phyloP scores from a whole-genome alignment of 2,888 invertebrate genomes.

The Eristalis pertinax region DNA sequence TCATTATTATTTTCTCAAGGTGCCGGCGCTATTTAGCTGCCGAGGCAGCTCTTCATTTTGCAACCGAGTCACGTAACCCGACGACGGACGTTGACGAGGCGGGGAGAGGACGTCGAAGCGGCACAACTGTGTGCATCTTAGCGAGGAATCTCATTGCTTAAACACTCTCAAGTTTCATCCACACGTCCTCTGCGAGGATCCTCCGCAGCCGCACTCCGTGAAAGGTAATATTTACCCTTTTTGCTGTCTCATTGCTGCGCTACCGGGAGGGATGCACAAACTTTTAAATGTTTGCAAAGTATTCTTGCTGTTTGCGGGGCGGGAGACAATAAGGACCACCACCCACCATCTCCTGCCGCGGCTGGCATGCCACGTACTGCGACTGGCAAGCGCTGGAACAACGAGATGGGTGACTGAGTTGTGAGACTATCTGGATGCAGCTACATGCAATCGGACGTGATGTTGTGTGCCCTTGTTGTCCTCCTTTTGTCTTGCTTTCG shows the following conservation, averaged over 20 bases:
- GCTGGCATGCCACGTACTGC: too few relatives aligned
- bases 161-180: slow-evolving; percentile 72
- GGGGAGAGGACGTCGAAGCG: background rate
- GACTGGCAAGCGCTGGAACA: slow-evolving; percentile 37
- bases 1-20: slow-evolving; percentile 68
- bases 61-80: slow-evolving; percentile 63
- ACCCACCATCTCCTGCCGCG: slow-evolving; percentile 25
- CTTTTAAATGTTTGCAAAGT: slow-evolving; percentile 67
- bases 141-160: slow-evolving; percentile 68
- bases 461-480: slow-evolving; percentile 11
- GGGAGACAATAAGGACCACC: slow-evolving; percentile 58
- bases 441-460: slow-evolving; percentile 49
- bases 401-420: slow-evolving; percentile 30
- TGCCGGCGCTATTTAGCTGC: slow-evolving; percentile 57
- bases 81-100: slow-evolving; percentile 51
- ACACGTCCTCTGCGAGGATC: slow-evolving; percentile 66
- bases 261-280: slow-evolving; percentile 48
- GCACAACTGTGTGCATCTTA: slow-evolving; percentile 65
- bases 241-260: slow-evolving; percentile 62
- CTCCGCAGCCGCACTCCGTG: slow-evolving; percentile 51
- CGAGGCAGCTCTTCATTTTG: slow-evolving; percentile 45
- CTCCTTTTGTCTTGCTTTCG: slow-evolving; percentile 12
- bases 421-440: slow-evolving; percentile 51
- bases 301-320: slow-evolving; percentile 27
- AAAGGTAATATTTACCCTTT: slow-evolving; percentile 71